Percentiles rank a stretch among this genome's conserved stretches.
phyloP scores from a whole-genome alignment of 2,888 invertebrate genomes.

The Cephus runcator region DNA sequence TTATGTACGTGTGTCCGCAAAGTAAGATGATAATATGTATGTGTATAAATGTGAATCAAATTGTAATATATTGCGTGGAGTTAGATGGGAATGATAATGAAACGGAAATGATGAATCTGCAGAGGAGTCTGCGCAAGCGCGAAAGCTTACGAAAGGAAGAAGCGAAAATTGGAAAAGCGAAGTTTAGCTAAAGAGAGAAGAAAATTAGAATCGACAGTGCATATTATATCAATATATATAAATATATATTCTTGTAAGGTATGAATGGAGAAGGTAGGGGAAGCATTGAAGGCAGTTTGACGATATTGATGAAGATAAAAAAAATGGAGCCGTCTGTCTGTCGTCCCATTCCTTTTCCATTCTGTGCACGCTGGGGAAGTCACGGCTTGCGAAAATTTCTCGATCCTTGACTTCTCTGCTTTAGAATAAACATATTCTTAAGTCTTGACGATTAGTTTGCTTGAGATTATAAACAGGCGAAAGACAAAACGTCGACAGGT shows the following conservation, averaged over 20 bases:
- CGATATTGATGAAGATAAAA: conserved; percentile 4
- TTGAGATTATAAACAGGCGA: not conserved
- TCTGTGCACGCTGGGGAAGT: not conserved
- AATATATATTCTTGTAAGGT: conserved; percentile 41
- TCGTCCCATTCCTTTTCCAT: not conserved
- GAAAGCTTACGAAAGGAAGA: conserved; percentile 9
- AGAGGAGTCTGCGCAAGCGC: not conserved
- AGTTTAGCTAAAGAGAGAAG: conserved; percentile 16
- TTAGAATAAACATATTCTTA: not conserved
- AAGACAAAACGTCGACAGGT: not conserved
- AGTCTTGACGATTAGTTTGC: not conserved
- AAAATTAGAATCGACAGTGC: conserved; percentile 29
- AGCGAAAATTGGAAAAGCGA: conserved; percentile 14
- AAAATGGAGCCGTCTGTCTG: not conserved
- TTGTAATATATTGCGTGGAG: conserved; percentile 55
- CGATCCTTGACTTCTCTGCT: not conserved
- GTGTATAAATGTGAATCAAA: conserved; percentile 59
- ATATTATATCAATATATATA: conserved; percentile 29
- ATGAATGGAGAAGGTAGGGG: conserved; percentile 16
- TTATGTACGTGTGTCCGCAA: conserved; percentile 18
- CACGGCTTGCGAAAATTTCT: not conserved
- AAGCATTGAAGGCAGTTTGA: conserved; percentile 14
- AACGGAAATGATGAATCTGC: not conserved
- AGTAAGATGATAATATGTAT: conserved; percentile 40
- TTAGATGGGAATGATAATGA: not conserved